Conservation (phyloP, 2,797 vertebrate species). For the Furcifer pardalis region DNA sequence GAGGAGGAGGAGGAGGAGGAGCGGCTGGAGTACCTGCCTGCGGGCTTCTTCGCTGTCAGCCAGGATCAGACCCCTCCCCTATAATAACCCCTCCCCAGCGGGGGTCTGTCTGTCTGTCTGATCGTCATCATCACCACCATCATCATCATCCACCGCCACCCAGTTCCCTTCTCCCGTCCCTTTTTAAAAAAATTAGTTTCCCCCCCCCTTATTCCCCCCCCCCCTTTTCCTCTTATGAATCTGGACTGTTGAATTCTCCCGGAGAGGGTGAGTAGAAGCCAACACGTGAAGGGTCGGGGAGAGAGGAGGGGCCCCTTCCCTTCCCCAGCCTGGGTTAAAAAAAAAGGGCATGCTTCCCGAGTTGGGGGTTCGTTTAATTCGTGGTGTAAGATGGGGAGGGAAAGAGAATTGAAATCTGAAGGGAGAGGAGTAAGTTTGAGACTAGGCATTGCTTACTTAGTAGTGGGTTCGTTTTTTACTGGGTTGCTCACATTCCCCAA, state of each 20-base stretch:
- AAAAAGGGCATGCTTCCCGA: background rate
- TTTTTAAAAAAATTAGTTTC: background rate
- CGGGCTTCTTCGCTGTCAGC: background rate
- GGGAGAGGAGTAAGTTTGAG: background rate
- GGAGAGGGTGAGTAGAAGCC: slow-evolving; percentile 74
- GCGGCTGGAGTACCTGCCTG: slow-evolving; percentile 38
- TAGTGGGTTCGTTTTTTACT: background rate
- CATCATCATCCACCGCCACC: slow-evolving; percentile 43
- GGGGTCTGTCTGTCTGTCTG: background rate
- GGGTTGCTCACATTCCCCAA: slow-evolving; percentile 24
- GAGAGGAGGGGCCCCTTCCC: too few species aligned
- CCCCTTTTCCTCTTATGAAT: slow-evolving; percentile 21
- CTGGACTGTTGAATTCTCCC: slow-evolving; percentile 54
- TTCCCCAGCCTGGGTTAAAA: too few species aligned
- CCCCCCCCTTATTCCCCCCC: too few species aligned
- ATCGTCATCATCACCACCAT: too few species aligned
- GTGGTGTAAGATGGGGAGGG: background rate
- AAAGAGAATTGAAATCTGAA: too few species aligned
- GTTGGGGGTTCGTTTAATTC: background rate
- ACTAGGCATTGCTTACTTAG: too few species aligned
- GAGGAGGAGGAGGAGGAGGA: slow-evolving; percentile 27
- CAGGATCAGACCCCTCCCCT: background rate
- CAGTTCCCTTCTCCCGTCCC: slow-evolving; percentile 32
- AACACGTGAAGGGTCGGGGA: background rate
- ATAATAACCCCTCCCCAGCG: too few species aligned